Conservation (phyloP, 2,113 vertebrate genomes). For the Prolemur simus region DNA sequence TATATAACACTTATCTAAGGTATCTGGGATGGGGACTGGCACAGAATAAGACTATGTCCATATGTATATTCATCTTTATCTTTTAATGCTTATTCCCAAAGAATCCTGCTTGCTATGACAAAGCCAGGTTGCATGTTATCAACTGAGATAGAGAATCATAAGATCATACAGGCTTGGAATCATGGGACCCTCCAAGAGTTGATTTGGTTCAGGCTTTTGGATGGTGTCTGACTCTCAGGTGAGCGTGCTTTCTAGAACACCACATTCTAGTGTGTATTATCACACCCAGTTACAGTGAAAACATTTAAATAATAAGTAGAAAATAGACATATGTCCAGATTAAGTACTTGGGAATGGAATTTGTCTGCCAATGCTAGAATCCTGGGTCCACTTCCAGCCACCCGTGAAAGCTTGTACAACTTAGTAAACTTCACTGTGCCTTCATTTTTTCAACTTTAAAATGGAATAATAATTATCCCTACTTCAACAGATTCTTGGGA, state of each 20-base stretch:
- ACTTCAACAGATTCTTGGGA: neutral
- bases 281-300: neutral
- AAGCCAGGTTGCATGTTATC: neutral
- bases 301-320: neutral
- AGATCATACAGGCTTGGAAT: neutral
- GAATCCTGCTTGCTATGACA: neutral
- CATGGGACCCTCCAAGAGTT: neutral
- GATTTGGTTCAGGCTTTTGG: neutral
- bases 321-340: neutral
- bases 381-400: neutral
- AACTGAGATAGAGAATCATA: neutral
- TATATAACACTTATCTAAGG: neutral
- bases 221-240: neutral
- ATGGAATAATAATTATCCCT: neutral
- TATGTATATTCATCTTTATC: neutral
- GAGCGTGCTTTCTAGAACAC: neutral
- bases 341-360: neutral
- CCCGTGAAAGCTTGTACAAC: neutral
- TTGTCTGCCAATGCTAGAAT: neutral
- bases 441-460: conserved; percentile 29
- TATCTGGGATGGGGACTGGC: neutral
- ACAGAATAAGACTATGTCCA: neutral
- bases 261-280: neutral
- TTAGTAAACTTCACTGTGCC: neutral
- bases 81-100: neutral